Conservation (phyloP, 1,140 invertebrate genomes). For the Akabosia matsudoensis region DNA sequence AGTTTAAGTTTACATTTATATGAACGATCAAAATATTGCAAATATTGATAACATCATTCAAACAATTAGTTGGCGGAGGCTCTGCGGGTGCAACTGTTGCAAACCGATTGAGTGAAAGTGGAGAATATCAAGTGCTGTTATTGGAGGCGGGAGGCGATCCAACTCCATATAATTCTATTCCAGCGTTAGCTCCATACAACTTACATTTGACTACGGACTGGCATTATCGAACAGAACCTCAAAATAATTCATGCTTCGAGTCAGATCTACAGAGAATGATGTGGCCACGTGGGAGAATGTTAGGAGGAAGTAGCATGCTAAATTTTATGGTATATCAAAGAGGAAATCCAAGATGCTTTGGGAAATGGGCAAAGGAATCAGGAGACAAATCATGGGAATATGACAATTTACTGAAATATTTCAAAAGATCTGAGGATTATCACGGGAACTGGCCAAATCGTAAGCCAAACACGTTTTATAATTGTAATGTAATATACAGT, state of each 20-base stretch:
- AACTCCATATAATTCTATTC: not conserved
- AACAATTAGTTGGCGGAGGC: not conserved
- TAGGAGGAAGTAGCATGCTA: not conserved
- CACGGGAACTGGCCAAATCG: not conserved
- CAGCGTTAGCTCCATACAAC: not conserved
- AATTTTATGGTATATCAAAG: not conserved
- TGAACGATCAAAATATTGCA: not conserved
- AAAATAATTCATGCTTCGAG: not conserved
- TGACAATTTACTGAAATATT: not conserved
- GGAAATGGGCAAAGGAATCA: not conserved
- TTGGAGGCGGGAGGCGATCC: constrained; percentile 17
- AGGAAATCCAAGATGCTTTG: not conserved
- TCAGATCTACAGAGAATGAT: not conserved
- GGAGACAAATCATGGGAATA: not conserved
- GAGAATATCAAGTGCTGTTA: not conserved
- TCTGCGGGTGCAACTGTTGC: not conserved
- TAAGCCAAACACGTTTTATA: not conserved
- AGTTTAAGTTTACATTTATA: too few species aligned
- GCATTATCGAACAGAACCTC: not conserved
- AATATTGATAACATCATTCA: not conserved
- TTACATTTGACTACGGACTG: not conserved
- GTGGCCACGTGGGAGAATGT: not conserved
- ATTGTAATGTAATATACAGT: not conserved
- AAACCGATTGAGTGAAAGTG: not conserved
- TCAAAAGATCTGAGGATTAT: not conserved